A percentile compares a stretch with the other conserved stretches of the same genome.
phyloP scores from a whole-genome alignment of 2,888 invertebrate genomes.

The Drosophila setosimentum region DNA sequence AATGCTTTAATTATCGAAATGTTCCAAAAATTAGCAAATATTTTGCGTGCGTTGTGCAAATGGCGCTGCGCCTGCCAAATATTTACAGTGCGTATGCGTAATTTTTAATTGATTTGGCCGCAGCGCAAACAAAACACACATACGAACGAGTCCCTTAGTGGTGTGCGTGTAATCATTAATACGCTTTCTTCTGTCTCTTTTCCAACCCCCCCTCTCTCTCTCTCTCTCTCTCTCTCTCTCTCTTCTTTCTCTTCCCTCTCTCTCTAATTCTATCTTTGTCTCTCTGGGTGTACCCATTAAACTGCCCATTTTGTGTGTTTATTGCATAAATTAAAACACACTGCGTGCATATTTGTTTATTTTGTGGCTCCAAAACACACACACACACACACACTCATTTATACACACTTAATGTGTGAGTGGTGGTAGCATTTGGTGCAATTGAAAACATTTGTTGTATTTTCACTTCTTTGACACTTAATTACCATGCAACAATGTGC shows the following conservation, averaged over 20 bases:
- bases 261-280: background rate
- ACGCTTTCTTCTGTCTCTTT: background rate
- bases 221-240: background rate
- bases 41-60: conserved; percentile 61
- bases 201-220: background rate
- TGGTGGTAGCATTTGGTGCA: conserved; percentile 36
- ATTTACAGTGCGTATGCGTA: conserved; percentile 79
- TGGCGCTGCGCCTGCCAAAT: conserved; percentile 60
- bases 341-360: conserved; percentile 64
- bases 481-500: conserved; percentile 49
- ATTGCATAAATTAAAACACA: conserved; percentile 67
- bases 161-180: conserved; percentile 9
- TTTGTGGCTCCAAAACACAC: conserved; percentile 44
- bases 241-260: background rate
- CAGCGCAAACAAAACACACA: conserved; percentile 61
- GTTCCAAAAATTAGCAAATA: conserved; percentile 65
- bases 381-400: background rate
- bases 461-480: conserved; percentile 63
- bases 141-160: conserved; percentile 38
- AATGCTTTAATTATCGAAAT: conserved; percentile 53
- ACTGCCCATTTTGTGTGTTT: conserved; percentile 53
- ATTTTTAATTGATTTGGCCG: conserved; percentile 80
- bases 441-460: conserved; percentile 58
- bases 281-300: conserved; percentile 20
- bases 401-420: background rate